Percentiles rank a stretch among this genome's conserved stretches.
Evolutionary conservation across 64 coral and sea anemone genomes (phyloP).

Genomic region (Orbicella faveolata): DNA sequence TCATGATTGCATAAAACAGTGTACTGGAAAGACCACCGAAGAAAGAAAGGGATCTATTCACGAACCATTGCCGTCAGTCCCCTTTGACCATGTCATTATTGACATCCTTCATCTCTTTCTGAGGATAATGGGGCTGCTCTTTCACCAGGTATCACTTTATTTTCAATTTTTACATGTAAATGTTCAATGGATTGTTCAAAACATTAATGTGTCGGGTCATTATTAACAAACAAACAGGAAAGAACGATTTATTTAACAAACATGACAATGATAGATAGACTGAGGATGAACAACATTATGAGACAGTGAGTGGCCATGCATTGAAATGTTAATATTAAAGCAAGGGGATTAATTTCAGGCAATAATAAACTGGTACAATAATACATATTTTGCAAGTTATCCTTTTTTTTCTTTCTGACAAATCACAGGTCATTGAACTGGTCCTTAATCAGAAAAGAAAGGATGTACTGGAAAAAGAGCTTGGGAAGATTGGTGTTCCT

Average conservation of each 20-base stretch:
- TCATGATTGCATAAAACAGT: neutral
- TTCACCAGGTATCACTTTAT: neutral
- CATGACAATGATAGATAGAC: no score
- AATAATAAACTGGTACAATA: no score
- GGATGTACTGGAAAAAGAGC: neutral
- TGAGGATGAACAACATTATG: no score
- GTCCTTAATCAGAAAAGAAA: conserved; percentile 9
- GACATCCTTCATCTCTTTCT: conserved; percentile 20
- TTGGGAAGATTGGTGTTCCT: conserved; percentile 38
- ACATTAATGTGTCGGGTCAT: neutral
- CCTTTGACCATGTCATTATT: neutral
- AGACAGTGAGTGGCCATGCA: no score
- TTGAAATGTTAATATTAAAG: no score
- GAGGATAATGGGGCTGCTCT: conserved; percentile 22
- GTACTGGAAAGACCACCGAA: neutral
- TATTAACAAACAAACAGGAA: no score
- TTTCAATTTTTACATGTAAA: neutral
- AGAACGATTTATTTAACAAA: neutral
- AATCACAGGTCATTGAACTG: conserved; percentile 1
- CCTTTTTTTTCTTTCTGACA: neutral
- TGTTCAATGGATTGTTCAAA: neutral
- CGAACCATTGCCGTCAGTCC: neutral
- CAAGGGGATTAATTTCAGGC: no score
- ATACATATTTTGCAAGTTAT: no score
- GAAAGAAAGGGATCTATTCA: neutral